Percentiles rank a stretch among this genome's conserved stretches.
Evolutionary conservation across 2,888 invertebrate species (phyloP).

Genomic region (Dryobota labecula): DNA sequence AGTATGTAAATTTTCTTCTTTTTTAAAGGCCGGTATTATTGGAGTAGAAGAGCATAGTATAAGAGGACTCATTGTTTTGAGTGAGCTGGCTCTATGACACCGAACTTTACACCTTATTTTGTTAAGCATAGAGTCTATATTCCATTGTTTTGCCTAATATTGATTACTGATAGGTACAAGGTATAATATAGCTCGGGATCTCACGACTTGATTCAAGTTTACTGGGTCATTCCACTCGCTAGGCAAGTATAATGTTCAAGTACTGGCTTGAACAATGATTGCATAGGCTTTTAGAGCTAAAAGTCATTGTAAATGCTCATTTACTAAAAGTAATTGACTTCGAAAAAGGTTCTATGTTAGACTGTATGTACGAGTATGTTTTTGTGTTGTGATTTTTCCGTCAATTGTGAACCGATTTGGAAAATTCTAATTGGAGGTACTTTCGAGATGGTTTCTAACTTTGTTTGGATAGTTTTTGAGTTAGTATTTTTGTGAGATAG

Average conservation of each 20-base stretch:
- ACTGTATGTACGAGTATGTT: too few relatives aligned
- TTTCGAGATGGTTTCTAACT: too few relatives aligned
- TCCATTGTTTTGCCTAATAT: slow-evolving; percentile 42
- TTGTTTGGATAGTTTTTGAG: too few relatives aligned
- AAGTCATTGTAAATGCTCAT: slow-evolving; percentile 18
- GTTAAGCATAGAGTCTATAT: accelerated
- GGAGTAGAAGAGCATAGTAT: slow-evolving; percentile 50
- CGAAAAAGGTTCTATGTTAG: too few relatives aligned
- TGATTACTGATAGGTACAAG: slow-evolving; percentile 62
- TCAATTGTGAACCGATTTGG: too few relatives aligned
- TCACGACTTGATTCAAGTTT: slow-evolving; percentile 69
- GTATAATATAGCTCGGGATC: slow-evolving; percentile 53
- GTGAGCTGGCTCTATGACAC: slow-evolving; percentile 1
- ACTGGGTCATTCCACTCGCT: slow-evolving; percentile 71
- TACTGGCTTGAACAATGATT: slow-evolving; percentile 42
- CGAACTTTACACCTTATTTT: slow-evolving; percentile 7
- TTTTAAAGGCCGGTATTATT: slow-evolving; percentile 61
- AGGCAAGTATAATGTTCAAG: slow-evolving; percentile 43
- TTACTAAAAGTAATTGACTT: too few relatives aligned
- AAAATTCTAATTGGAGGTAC: too few relatives aligned
- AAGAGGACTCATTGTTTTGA: slow-evolving; percentile 62
- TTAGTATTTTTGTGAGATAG: too few relatives aligned
- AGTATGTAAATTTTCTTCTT: slow-evolving; percentile 57
- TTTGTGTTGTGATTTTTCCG: too few relatives aligned
- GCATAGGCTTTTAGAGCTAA: slow-evolving; percentile 22